Evolutionary conservation across 1,140 invertebrate genomes (phyloP).

Genomic region (Babylonia areolata): DNA sequence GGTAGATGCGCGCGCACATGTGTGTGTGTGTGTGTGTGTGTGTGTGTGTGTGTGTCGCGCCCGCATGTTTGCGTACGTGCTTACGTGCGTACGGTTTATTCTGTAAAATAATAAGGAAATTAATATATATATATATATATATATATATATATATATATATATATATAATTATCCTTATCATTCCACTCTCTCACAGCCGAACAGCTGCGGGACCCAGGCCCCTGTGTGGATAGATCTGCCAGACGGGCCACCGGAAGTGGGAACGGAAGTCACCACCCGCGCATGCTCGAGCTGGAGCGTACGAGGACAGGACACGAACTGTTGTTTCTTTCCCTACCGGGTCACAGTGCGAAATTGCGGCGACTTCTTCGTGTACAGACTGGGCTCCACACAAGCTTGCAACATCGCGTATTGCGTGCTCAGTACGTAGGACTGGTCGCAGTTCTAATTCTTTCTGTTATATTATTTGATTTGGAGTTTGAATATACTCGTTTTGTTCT

Average conservation of each 20-base stretch:
- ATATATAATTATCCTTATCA: too few relatives aligned
- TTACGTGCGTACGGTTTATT: too few relatives aligned
- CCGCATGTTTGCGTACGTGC: too few relatives aligned
- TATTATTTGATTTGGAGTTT: too few relatives aligned
- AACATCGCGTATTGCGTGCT: conserved; percentile 52
- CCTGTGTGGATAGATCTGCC: conserved; percentile 48
- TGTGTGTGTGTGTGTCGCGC: too few relatives aligned
- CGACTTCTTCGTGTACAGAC: conserved; percentile 49
- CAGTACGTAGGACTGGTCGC: conserved; percentile 31
- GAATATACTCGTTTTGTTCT: background rate
- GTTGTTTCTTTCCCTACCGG: conserved; percentile 47
- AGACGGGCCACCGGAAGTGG: conserved; percentile 34
- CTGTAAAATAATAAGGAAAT: too few relatives aligned
- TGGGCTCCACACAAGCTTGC: conserved; percentile 48
- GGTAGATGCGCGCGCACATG: too few relatives aligned
- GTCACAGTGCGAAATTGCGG: conserved; percentile 56
- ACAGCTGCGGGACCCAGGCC: conserved; percentile 49
- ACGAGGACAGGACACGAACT: conserved; percentile 39
- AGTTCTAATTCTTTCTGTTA: background rate
- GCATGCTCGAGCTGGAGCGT: conserved; percentile 51
- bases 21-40: too few relatives aligned
- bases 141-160: too few relatives aligned
- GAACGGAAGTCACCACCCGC: conserved; percentile 35
- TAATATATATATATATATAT: too few relatives aligned
- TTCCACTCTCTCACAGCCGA: conserved; percentile 27